A percentile compares a stretch with the other conserved stretches of the same genome.
These are phyloP conservation scores for Dryobates pubescens DNA, from an alignment of 2,797 vertebrate species.

Conservation along the genomic window DNA sequence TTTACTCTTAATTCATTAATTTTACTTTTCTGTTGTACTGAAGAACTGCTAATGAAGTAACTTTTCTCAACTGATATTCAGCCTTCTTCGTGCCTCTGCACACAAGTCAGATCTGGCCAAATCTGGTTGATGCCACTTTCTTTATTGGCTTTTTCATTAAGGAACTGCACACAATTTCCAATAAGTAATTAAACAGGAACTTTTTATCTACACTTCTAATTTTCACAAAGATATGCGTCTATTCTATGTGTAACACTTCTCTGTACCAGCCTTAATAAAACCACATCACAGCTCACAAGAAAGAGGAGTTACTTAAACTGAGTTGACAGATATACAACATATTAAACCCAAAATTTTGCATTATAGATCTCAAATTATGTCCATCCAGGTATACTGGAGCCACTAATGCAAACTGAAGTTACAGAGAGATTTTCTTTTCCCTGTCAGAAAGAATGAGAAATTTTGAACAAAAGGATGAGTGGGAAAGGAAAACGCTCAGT, in stretches of 20 bases:
- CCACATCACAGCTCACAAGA: not conserved
- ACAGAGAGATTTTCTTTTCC: not conserved
- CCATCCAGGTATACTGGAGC: not conserved
- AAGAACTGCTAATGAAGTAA: conserved; percentile 46
- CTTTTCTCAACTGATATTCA: conserved; percentile 9
- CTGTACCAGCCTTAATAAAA: not conserved
- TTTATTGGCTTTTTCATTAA: not conserved
- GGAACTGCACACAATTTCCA: not conserved
- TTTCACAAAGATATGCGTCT: not conserved
- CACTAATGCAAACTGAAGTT: not conserved
- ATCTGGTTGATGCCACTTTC: not conserved
- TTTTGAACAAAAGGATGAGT: not conserved
- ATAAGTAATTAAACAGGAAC: not conserved
- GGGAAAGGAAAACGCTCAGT: not conserved
- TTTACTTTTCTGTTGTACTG: conserved; percentile 28
- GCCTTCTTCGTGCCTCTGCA: not conserved
- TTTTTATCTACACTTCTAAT: not conserved
- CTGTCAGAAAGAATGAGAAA: not conserved
- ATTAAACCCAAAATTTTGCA: not conserved
- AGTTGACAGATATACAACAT: not conserved
- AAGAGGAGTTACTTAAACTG: not conserved
- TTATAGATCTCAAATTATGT: not conserved
- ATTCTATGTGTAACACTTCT: not conserved
- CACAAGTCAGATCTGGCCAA: too few species aligned
- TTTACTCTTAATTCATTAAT: conserved; percentile 40